A percentile compares a stretch with the other conserved stretches of the same genome.
Evolutionary conservation across 2,113 vertebrate genomes (phyloP).

Genomic region (Catharus minimus): DNA sequence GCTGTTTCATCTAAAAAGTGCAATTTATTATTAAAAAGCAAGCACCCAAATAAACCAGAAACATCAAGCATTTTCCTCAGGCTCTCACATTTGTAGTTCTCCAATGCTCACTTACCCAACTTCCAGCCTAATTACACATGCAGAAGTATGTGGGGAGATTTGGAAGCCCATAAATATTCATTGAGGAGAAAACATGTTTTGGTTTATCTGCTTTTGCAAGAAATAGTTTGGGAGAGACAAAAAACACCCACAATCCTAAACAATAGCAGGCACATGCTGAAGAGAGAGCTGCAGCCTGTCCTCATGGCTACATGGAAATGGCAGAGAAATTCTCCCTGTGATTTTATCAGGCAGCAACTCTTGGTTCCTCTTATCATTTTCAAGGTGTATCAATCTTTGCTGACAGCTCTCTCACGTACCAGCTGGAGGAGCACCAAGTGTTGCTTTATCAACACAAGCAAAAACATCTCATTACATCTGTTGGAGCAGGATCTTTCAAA

Average conservation of each 20-base stretch:
- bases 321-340: background rate
- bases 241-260: background rate
- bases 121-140: constrained; percentile 56
- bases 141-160: constrained; percentile 4
- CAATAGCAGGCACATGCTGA: background rate
- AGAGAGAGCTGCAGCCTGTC: background rate
- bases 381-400: background rate
- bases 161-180: constrained; percentile 52
- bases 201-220: constrained; percentile 13
- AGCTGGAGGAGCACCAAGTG: background rate
- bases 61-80: constrained; percentile 18
- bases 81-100: constrained; percentile 14
- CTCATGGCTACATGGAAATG: accelerated
- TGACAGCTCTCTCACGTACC: background rate
- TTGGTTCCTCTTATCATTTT: background rate
- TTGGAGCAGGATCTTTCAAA: background rate
- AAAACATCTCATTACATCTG: background rate
- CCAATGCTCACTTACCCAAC: background rate
- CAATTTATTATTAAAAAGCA: constrained; percentile 58
- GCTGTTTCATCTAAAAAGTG: constrained; percentile 53
- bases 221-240: background rate
- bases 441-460: background rate
- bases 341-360: background rate
- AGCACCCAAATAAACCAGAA: constrained; percentile 54
- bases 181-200: background rate